Conservation (phyloP, 2,888 invertebrate species). For the Atherix ibis region DNA sequence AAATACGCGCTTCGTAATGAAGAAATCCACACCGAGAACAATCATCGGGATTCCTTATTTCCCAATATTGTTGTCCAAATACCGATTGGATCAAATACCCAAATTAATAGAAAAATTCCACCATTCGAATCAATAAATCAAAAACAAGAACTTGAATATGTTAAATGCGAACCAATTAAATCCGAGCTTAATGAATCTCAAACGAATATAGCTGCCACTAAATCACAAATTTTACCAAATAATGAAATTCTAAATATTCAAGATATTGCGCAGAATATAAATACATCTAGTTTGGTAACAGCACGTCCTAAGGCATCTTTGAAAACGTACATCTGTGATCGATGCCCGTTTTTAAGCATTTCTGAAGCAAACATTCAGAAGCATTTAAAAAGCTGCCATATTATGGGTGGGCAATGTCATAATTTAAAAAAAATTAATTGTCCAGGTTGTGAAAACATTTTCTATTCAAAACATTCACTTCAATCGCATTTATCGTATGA, state of each 20-base stretch:
- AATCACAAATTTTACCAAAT: too few species aligned
- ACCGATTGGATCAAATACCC: neutral
- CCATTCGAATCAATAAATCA: slow-evolving; percentile 16
- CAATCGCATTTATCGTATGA: slow-evolving; percentile 49
- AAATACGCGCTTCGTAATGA: too few species aligned
- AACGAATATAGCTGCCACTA: slow-evolving; percentile 7
- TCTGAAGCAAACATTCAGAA: slow-evolving; percentile 14
- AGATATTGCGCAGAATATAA: neutral
- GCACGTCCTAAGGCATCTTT: slow-evolving; percentile 9
- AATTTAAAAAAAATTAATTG: slow-evolving; percentile 38
- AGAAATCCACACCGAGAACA: too few species aligned
- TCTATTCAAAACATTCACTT: slow-evolving; percentile 45
- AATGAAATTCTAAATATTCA: neutral
- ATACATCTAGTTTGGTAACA: slow-evolving; percentile 6
- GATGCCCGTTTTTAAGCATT: slow-evolving; percentile 24
- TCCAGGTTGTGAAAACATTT: slow-evolving; percentile 50
- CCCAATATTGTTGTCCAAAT: neutral
- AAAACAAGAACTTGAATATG: slow-evolving; percentile 23
- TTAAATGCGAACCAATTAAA: slow-evolving; percentile 31
- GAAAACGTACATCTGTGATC: slow-evolving; percentile 19
- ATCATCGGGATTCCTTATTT: neutral
- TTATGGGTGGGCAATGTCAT: neutral
- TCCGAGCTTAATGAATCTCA: slow-evolving; percentile 19
- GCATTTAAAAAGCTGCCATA: slow-evolving; percentile 13
- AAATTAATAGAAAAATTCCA: slow-evolving; percentile 22